Conservation (phyloP, 2,888 invertebrate genomes). For the Catotricha subobsoleta region DNA sequence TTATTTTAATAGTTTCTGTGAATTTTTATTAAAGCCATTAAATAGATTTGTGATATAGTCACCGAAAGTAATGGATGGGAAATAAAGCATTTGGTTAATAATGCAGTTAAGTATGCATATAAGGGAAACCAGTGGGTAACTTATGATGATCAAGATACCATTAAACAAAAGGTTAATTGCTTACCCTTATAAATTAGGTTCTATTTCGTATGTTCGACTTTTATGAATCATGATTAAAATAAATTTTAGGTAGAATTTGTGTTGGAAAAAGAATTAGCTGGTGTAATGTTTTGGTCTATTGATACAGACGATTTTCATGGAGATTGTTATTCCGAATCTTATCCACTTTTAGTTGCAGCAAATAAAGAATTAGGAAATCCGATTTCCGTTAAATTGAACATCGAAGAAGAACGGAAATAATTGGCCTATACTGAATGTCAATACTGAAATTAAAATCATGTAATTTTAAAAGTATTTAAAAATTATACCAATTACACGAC, state of each 20-base stretch:
- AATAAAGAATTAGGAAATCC: slow-evolving; percentile 12
- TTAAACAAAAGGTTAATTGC: slow-evolving; percentile 17
- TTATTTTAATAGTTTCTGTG: slow-evolving; percentile 12
- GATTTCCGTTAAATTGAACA: neutral
- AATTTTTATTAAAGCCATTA: slow-evolving; percentile 8
- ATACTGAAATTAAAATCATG: too few species aligned
- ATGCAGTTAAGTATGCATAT: slow-evolving; percentile 23
- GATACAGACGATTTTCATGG: slow-evolving; percentile 34
- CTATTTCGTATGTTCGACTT: neutral
- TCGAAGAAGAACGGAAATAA: too few species aligned
- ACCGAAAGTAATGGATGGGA: slow-evolving; percentile 18
- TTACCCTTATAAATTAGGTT: too few species aligned
- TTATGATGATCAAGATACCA: slow-evolving; percentile 25
- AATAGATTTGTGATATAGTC: slow-evolving; percentile 15
- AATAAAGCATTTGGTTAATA: slow-evolving; percentile 15
- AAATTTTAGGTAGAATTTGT: slow-evolving; percentile 22
- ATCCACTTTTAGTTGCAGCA: slow-evolving; percentile 25
- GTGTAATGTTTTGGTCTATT: slow-evolving; percentile 35
- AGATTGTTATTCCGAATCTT: slow-evolving; percentile 19
- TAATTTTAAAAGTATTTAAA: too few species aligned
- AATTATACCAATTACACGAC: too few species aligned
- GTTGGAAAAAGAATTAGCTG: slow-evolving; percentile 25
- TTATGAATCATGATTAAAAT: neutral
- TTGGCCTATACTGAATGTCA: too few species aligned
- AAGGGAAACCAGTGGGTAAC: slow-evolving; percentile 27